Percentiles rank a stretch among this genome's conserved stretches.
These are phyloP conservation scores for Dugesia japonica DNA, from an alignment of 2,888 invertebrate species.

Conservation along the genomic window DNA sequence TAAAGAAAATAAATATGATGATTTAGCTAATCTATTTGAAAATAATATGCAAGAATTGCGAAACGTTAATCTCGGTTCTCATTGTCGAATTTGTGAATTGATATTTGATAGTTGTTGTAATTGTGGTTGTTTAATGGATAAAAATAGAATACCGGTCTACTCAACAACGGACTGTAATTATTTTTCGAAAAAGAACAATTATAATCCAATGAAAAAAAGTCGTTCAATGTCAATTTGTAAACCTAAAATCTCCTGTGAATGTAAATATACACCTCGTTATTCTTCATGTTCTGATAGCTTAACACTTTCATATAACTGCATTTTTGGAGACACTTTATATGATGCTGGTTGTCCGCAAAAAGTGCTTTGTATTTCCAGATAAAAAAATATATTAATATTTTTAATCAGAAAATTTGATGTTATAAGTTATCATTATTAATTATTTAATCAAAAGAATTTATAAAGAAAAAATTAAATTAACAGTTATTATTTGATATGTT, in stretches of 20 bases:
- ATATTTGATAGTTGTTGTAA: background rate
- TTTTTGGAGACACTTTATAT: background rate
- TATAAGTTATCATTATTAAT: too few relatives aligned
- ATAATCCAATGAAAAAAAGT: background rate
- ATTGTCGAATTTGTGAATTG: constrained; percentile 15
- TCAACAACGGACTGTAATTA: background rate
- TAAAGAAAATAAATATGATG: background rate
- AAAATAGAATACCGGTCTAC: background rate
- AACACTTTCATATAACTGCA: constrained; percentile 6
- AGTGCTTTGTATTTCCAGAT: constrained; percentile 11
- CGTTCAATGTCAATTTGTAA: background rate
- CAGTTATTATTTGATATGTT: too few relatives aligned
- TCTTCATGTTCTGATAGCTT: background rate
- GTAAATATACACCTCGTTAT: background rate
- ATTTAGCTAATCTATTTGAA: background rate
- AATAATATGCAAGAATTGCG: background rate
- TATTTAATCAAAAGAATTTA: too few relatives aligned
- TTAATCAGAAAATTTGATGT: too few relatives aligned
- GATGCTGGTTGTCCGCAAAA: background rate
- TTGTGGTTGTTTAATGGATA: constrained; percentile 10
- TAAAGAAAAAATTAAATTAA: too few relatives aligned
- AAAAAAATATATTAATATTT: background rate
- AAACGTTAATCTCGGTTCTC: background rate
- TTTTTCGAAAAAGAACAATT: background rate
- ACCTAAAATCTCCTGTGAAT: background rate